Base-by-base conservation (phyloP, 2,113 vertebrate genomes). In the Sinocyclocheilus maitianheensis region DNA sequence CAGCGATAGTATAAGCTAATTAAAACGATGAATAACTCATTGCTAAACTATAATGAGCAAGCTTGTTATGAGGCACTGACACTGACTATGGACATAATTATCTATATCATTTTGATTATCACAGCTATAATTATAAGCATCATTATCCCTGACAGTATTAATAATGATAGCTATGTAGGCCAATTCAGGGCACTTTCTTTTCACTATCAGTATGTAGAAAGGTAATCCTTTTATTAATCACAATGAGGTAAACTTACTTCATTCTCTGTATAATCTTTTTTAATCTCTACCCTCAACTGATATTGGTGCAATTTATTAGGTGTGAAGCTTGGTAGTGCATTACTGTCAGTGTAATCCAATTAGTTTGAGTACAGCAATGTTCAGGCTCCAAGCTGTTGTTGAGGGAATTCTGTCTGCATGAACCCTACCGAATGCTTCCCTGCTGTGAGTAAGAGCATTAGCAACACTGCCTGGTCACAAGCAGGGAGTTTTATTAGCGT, bases 301-400 rank as follows among this genome's bases (percentile, higher is more conserved):
- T 89, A 90, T 90, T 72, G 65, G 34, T 37, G 55, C 92, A 92
- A 93, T 94, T 93, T 92, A 94, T 94, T 92, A 94, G 93, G 55
- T 84, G 90, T 87, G 51, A 91, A 91, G 89, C 87, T 91, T 88
- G 84, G 90, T 69, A 91, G 92, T 93, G 93, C 91, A 93, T 94
- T 94, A 91, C 93, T 93, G 93, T 93, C 91, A 88, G 84, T 90
- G 85, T 94, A 94, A 94, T 94, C 93, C 93, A 94, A 95, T 95
- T 94, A 94, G 89, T 84, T 69, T 87, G 77, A 79, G 53, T 30
- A 87, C 88, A 90, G 92, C 85, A 88, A 92, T 90, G 88, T 62
- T 85, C 84, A 4, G 91, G 91, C 87, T 91, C 86, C 69, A 88
- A 87, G 88, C 86, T 85, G 87, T 58, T 72, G 62, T 83, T 60